phyloP scores from a whole-genome alignment of 2,888 invertebrate species.

The Cheilosia pagana region DNA sequence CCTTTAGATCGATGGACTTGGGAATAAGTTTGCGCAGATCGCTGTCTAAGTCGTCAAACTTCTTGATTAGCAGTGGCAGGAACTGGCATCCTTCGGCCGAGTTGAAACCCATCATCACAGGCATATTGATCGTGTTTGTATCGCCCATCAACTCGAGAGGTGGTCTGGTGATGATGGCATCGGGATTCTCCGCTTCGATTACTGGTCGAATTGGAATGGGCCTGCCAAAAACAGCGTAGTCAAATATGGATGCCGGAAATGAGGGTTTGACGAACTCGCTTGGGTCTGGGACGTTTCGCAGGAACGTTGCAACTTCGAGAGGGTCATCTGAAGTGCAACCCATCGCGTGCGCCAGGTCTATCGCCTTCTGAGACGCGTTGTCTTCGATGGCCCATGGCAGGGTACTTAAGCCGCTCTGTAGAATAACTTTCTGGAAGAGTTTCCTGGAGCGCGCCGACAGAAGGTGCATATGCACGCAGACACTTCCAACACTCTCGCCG shows the following conservation, averaged over 20 bases:
- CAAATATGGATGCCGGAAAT: background rate
- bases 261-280: background rate
- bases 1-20: conserved; percentile 44
- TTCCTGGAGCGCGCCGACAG: conserved; percentile 74
- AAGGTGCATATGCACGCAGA: conserved; percentile 74
- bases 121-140: conserved; percentile 83
- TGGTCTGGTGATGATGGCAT: conserved; percentile 72
- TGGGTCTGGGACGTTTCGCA: conserved; percentile 11
- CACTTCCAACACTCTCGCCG: conserved; percentile 77
- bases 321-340: conserved; percentile 44
- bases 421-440: conserved; percentile 76
- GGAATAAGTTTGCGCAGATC: conserved; percentile 70
- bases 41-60: conserved; percentile 46
- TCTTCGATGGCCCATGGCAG: conserved; percentile 11
- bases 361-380: background rate
- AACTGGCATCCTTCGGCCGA: conserved; percentile 84
- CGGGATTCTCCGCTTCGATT: conserved; percentile 62
- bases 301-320: conserved; percentile 11
- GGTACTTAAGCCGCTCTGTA: conserved; percentile 46
- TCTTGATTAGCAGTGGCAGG: conserved; percentile 33
- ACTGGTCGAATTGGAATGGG: conserved; percentile 60
- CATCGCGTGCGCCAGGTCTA: conserved; percentile 5
- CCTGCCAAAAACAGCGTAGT: background rate
- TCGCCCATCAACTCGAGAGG: conserved; percentile 83
- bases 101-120: conserved; percentile 84